Percentiles rank a stretch among this genome's conserved stretches.
phyloP scores from a whole-genome alignment of 2,113 vertebrate genomes.

The Echinops telfairi region DNA sequence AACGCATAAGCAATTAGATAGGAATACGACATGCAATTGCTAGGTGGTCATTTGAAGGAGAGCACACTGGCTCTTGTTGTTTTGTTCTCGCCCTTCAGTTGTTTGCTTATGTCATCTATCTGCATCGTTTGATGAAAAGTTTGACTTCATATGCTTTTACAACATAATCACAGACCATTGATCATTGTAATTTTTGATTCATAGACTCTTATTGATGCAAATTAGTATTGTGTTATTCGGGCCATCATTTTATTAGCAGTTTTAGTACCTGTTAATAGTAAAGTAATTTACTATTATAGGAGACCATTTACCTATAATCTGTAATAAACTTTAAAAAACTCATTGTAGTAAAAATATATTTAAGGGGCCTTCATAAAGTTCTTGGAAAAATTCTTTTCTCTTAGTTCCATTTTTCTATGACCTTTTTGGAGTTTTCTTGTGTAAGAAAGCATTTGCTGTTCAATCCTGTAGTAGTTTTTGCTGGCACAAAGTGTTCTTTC shows the following conservation, averaged over 20 bases:
- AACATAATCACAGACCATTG: not conserved
- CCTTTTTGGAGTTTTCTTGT: not conserved
- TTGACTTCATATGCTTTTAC: conserved; percentile 28
- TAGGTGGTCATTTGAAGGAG: not conserved
- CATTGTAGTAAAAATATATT: not conserved
- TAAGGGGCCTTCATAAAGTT: too few relatives aligned
- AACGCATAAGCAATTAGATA: conserved; percentile 2
- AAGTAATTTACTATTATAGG: conserved; percentile 39
- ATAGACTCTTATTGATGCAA: conserved; percentile 27
- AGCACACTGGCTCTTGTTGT: not conserved
- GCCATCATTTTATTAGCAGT: conserved; percentile 24
- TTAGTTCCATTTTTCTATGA: too few relatives aligned
- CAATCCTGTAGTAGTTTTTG: conserved; percentile 43
- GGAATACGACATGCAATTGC: not conserved
- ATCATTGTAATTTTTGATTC: too few relatives aligned
- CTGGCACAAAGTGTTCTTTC: conserved; percentile 43
- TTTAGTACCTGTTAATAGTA: conserved; percentile 13
- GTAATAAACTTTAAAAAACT: not conserved
- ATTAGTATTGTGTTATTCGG: not conserved
- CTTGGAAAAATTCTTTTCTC: too few relatives aligned
- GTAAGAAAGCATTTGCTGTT: not conserved
- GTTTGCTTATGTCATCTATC: conserved; percentile 29
- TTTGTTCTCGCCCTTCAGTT: conserved; percentile 38
- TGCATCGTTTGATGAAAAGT: not conserved
- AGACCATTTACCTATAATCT: not conserved